Evolutionary conservation across 1,140 invertebrate species (phyloP).

Genomic region (Eupristina koningsbergeri): DNA sequence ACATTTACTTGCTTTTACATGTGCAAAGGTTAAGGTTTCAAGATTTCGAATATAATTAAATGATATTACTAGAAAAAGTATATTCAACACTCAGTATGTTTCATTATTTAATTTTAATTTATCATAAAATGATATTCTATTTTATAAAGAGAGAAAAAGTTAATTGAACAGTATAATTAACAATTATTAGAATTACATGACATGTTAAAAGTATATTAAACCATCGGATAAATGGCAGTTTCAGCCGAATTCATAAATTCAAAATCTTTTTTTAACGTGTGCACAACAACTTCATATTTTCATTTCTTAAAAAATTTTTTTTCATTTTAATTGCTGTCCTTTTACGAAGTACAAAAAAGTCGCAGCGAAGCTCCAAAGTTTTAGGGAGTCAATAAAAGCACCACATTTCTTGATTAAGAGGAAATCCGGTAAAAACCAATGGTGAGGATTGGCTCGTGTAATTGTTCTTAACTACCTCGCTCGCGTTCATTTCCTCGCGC

Average conservation of each 20-base stretch:
- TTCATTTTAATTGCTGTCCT: too few species aligned
- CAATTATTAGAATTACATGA: not conserved
- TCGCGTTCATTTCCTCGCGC: not conserved
- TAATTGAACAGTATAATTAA: not conserved
- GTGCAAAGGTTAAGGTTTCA: not conserved
- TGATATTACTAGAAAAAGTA: not conserved
- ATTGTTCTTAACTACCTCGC: not conserved
- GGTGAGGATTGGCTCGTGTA: not conserved
- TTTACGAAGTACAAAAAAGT: not conserved
- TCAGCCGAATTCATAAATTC: too few species aligned
- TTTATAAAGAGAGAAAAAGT: not conserved
- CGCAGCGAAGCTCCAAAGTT: not conserved
- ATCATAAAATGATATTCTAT: not conserved
- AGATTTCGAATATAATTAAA: not conserved
- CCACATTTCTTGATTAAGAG: not conserved
- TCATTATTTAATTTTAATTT: not conserved
- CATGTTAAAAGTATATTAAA: too few species aligned
- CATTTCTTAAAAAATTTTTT: too few species aligned
- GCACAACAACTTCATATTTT: too few species aligned
- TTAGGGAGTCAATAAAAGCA: not conserved
- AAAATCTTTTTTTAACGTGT: too few species aligned
- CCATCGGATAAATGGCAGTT: too few species aligned
- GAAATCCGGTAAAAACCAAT: not conserved
- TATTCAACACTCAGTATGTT: not conserved
- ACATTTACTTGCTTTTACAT: not conserved